phyloP scores from a whole-genome alignment of 2,797 vertebrate species.

The Alfaro cultratus region DNA sequence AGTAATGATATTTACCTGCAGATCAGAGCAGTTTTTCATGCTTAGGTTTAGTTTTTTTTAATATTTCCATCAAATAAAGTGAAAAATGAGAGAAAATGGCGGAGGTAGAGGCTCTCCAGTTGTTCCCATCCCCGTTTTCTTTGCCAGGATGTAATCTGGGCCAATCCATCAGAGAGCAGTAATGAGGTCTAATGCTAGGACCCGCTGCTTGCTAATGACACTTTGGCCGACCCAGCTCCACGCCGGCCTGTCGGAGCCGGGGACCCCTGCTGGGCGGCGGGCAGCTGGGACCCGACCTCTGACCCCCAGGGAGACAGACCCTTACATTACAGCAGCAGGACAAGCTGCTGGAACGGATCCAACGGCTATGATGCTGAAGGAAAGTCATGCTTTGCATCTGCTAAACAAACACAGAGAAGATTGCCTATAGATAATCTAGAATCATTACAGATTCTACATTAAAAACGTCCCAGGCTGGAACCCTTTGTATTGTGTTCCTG shows the following conservation, averaged over 20 bases:
- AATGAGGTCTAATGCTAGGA: conserved; percentile 81
- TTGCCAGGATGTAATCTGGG: conserved; percentile 74
- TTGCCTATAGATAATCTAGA: no score
- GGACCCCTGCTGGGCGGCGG: conserved; percentile 49
- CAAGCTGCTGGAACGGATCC: conserved; percentile 12
- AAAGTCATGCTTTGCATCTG: neutral
- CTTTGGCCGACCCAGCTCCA: conserved; percentile 59
- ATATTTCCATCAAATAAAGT: conserved; percentile 34
- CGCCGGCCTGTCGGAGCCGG: conserved; percentile 42
- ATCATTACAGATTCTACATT: no score
- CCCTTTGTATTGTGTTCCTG: no score
- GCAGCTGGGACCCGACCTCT: conserved; percentile 68
- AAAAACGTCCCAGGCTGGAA: no score
- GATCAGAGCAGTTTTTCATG: conserved; percentile 29
- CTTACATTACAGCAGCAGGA: conserved; percentile 58
- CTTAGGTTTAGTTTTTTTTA: conserved; percentile 6
- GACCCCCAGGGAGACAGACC: conserved; percentile 64
- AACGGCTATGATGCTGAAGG: neutral
- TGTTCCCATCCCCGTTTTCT: conserved; percentile 58
- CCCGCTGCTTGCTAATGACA: conserved; percentile 77
- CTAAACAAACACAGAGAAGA: neutral
- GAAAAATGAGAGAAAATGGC: conserved; percentile 9
- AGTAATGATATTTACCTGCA: conserved; percentile 28
- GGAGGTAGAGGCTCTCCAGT: conserved; percentile 28
- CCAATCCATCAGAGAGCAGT: conserved; percentile 75